Conservation (phyloP, 1,140 invertebrate species). For the Theocolax elegans region DNA sequence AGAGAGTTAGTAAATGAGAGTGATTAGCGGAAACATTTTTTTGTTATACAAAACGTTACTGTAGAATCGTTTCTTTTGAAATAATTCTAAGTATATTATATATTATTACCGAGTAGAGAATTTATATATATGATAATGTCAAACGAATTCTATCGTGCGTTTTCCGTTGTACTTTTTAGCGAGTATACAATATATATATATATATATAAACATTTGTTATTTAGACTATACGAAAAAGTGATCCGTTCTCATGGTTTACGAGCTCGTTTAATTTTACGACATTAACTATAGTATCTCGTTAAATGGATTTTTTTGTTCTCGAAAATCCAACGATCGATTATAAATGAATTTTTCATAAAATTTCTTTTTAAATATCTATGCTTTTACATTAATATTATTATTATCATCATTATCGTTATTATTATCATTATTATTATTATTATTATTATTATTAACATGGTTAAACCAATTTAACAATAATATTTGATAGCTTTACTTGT, state of each 20-base stretch:
- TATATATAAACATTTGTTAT: not conserved
- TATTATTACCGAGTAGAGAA: slow-evolving; percentile 2
- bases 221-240: not conserved
- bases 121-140: slow-evolving; percentile 23
- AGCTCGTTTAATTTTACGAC: slow-evolving; percentile 12
- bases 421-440: too few species aligned
- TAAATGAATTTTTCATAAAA: slow-evolving; percentile 19
- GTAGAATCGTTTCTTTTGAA: not conserved
- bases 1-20: too few species aligned
- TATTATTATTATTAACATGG: too few species aligned
- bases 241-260: not conserved
- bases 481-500: too few species aligned
- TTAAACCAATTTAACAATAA: too few species aligned
- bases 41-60: not conserved
- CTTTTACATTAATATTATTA: too few species aligned
- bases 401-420: too few species aligned
- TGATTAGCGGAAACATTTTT: slow-evolving; percentile 2
- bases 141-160: slow-evolving; percentile 23
- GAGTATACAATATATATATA: slow-evolving; percentile 4
- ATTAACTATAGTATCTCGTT: too few species aligned
- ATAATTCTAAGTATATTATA: not conserved
- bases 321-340: not conserved
- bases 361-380: too few species aligned
- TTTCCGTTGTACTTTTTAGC: slow-evolving; percentile 35
- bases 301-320: not conserved